Evolutionary conservation across 2,888 invertebrate genomes (phyloP), one percentile per base, ranked within the genome.

Genomic region (Frankliniella intonsa): DNA sequence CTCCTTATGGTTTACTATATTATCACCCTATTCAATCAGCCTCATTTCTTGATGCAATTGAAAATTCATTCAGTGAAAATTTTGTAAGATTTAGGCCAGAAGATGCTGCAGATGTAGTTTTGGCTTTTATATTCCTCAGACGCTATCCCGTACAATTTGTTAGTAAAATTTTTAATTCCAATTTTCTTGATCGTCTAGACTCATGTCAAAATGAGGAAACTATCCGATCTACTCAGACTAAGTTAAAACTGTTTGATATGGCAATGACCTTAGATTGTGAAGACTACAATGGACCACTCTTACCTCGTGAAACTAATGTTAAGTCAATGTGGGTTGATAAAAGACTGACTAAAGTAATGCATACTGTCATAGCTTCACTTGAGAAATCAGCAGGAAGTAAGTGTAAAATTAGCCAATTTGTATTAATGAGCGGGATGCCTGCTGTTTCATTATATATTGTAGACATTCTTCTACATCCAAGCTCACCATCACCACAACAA

Each of bases 51-150:
- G 86, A 87, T 55, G 85, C 86, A 9, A 87, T 91, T 79, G 92
- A 93, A 86, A 86, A 87, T 25, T 87, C 89, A 80, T 85, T 93
- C n/a, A 86, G 88, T 80, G 87, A 89, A 27, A 90, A 91, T 83
- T 92, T 92, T 87, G 86, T 88, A 9, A 90, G 91, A 85, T 89
- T 93, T 82, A 88, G 88, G 82, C 88, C 90, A 50, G 89, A 90
- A 84, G 91, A 92, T 85, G 86, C 91, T 14, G 87, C 92, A 69
- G 91, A 91, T 83, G 89, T 93, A 83, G 87, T 93, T 82, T 87
- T 93, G n/a, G 90, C 92, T 12, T 92, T 91, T 85, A 89, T 92
- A 81, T 93, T 92, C 86, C 86, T 92, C 50, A 89, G 90, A 81
- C 90, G 90, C 85, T 91, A 91, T 87, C 93, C 93, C 9, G 84